A percentile compares a stretch with the other conserved stretches of the same genome.
phyloP scores from a whole-genome alignment of 2,888 invertebrate species.

The Ceramica pisi region DNA sequence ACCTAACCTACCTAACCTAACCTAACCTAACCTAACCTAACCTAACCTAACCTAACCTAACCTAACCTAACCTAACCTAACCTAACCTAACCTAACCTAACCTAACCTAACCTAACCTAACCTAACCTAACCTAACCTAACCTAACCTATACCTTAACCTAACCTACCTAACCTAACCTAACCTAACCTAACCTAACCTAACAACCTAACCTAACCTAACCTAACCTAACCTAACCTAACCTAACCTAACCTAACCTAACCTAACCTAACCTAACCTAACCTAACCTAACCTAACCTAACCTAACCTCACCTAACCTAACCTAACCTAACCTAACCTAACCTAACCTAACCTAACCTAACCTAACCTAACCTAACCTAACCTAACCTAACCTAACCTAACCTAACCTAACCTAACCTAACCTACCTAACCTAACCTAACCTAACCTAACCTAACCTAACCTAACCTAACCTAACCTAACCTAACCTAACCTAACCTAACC shows the following conservation, averaged over 20 bases:
- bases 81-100: neutral
- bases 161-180: neutral
- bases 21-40: neutral
- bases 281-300: conserved; percentile 43
- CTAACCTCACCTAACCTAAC: conserved; percentile 44
- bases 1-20: neutral
- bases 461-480: conserved; percentile 3
- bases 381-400: conserved; percentile 3
- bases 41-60: neutral
- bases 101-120: neutral
- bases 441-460: conserved; percentile 3
- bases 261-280: conserved; percentile 40
- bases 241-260: conserved; percentile 44
- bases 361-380: conserved; percentile 1
- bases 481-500: conserved; percentile 3
- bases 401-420: too few species aligned
- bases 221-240: conserved; percentile 31
- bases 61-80: neutral
- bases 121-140: conserved; percentile 4
- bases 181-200: neutral
- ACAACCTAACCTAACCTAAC: too few species aligned
- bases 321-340: conserved; percentile 39
- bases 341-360: conserved; percentile 1
- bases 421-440: conserved; percentile 3
- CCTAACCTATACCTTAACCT: neutral